Conservation (phyloP, 2,888 invertebrate species). For the Phragmatobia fuliginosa region DNA sequence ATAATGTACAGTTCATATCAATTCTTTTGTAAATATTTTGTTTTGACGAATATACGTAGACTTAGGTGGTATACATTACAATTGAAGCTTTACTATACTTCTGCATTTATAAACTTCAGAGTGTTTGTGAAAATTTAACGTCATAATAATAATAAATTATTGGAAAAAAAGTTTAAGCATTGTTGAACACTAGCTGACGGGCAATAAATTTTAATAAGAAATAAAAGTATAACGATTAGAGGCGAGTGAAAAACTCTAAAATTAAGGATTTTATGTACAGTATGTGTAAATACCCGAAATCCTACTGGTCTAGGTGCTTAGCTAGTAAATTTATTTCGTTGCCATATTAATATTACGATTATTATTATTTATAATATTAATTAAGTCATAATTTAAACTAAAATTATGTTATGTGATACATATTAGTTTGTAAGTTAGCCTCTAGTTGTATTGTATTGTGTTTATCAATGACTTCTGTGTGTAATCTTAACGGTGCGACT, state of each 20-base stretch:
- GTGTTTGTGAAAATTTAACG: conserved; percentile 62
- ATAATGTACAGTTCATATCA: conserved; percentile 80
- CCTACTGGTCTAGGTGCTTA: conserved; percentile 83
- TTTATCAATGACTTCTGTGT: conserved; percentile 21
- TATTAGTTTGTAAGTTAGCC: conserved; percentile 68
- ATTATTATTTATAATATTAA: conserved; percentile 83
- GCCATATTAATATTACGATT: conserved; percentile 85
- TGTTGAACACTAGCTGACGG: conserved; percentile 78
- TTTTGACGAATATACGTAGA: conserved; percentile 65
- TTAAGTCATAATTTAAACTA: conserved; percentile 82
- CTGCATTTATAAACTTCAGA: conserved; percentile 70
- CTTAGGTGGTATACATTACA: conserved; percentile 60
- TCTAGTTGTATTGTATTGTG: conserved; percentile 38
- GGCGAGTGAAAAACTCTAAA: conserved; percentile 54
- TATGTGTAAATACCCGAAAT: conserved; percentile 79
- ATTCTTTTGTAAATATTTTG: conserved; percentile 79
- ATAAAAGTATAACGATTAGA: conserved; percentile 73
- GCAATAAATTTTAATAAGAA: conserved; percentile 79
- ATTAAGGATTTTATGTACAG: conserved; percentile 75
- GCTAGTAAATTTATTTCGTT: conserved; percentile 84
- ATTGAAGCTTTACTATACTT: conserved; percentile 67
- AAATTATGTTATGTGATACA: conserved; percentile 83
- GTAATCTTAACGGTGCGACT: neutral
- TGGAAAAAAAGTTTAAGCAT: conserved; percentile 61
- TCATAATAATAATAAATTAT: conserved; percentile 62